Evolutionary conservation across 2,797 vertebrate genomes (phyloP), one percentile per base, ranked within the genome.

Genomic region (Orestias chungarensis): DNA sequence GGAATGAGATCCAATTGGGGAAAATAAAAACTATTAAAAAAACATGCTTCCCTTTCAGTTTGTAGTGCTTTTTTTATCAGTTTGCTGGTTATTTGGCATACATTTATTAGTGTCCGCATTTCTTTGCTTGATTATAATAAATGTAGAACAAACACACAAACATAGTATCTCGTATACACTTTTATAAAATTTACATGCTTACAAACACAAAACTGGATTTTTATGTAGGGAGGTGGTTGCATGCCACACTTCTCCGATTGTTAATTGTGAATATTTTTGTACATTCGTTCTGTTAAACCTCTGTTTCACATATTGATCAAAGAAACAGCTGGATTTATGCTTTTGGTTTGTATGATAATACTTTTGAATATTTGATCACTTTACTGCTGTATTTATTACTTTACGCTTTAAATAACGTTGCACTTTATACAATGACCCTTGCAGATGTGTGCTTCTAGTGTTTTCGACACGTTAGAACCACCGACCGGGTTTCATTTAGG

Each of bases 371-470:
- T n/a, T n/a, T n/a, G n/a, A n/a, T n/a, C n/a, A n/a, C 33, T 38
- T 38, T n/a, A 25, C 23, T n/a, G 20, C 20, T 38, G 23, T 57
- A 57, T 61, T 35, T 61, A 61, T 61, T 38, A 38, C 20, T 38
- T 38, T 61, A 61, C 35, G n/a, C 33, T n/a, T 61, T 61, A 38
- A 61, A 38, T n/a, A n/a, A n/a, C n/a, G n/a, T n/a, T n/a, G n/a
- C n/a, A 38, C 11, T 23, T 38, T 12, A 61, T 38, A 33, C 20
- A 9, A 8, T 31, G 15, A 57, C 15, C n/a, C n/a, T 7, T 55
- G 52, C 5, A 20, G 15, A 20, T 55, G 17, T 2, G 8, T 29
- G 14, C 27, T n/a, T n/a, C n/a, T n/a, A n/a, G n/a, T n/a, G n/a
- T 14, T 62, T 25, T 62, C 0, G 11, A n/a, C 35, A 15, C 40